These are phyloP conservation scores for Hiodon alosoides DNA, from an alignment of 2,113 vertebrate genomes.

Conservation along the genomic window DNA sequence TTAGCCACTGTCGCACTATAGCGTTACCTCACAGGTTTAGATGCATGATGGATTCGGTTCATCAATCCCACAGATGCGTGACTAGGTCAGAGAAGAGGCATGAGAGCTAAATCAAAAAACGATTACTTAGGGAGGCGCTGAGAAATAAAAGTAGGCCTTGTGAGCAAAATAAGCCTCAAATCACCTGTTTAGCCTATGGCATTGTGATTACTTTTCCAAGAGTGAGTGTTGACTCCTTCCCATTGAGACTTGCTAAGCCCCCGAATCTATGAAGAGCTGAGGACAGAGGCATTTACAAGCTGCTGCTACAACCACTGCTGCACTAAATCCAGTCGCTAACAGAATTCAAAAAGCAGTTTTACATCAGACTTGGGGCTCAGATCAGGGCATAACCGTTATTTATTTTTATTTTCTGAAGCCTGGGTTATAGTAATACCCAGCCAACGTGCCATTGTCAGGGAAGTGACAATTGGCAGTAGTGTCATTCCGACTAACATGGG, in stretches of 20 bases:
- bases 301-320: background rate
- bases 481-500: too few species aligned
- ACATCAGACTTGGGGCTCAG: too few species aligned
- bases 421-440: too few species aligned
- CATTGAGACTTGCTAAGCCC: background rate
- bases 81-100: background rate
- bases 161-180: conserved; percentile 34
- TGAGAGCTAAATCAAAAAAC: background rate
- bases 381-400: too few species aligned
- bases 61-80: background rate
- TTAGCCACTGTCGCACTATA: background rate
- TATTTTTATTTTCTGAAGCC: too few species aligned
- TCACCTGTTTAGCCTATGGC: conserved; percentile 31
- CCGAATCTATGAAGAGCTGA: background rate
- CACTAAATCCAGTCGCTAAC: background rate
- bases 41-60: background rate
- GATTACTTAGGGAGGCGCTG: conserved; percentile 1
- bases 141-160: conserved; percentile 36
- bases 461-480: too few species aligned
- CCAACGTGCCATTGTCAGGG: too few species aligned
- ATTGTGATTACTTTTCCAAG: background rate
- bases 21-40: background rate
- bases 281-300: background rate
- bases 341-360: background rate
- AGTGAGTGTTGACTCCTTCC: background rate